Evolutionary conservation across 2,113 vertebrate species (phyloP).

Genomic region (Neopipo cinnamomea): DNA sequence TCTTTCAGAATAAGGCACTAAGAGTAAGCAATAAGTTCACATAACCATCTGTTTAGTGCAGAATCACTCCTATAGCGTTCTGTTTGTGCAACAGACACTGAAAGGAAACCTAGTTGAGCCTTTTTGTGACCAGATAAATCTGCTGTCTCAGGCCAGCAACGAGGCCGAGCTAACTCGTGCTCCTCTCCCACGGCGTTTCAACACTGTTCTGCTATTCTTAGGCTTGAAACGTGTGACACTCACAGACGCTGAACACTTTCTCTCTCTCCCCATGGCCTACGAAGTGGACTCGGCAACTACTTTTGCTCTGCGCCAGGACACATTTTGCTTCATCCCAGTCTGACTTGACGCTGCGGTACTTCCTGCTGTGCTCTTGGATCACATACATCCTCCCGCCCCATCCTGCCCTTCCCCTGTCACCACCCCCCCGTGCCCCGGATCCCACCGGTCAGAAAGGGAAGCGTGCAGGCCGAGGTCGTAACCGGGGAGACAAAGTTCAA

Average conservation of each 20-base stretch:
- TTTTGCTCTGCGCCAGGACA: background rate
- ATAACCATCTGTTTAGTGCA: background rate
- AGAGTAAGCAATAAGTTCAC: background rate
- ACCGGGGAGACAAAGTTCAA: background rate
- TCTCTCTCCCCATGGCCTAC: background rate
- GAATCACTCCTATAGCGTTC: background rate
- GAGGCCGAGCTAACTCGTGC: background rate
- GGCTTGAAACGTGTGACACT: background rate
- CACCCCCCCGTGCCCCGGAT: rapidly evolving
- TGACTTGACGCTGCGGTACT: background rate
- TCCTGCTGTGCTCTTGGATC: background rate
- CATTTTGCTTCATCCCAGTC: background rate
- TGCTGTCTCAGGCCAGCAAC: background rate
- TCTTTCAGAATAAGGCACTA: background rate
- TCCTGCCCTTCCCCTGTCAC: background rate
- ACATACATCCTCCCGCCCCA: background rate
- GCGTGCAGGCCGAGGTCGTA: background rate
- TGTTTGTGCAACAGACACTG: background rate
- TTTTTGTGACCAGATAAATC: background rate
- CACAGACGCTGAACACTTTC: background rate
- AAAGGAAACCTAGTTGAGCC: background rate
- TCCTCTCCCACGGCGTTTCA: background rate
- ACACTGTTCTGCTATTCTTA: background rate
- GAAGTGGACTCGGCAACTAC: rapidly evolving
- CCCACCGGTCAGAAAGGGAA: background rate